Conservation (phyloP, 2,113 vertebrate genomes). For the Bambusicola thoracicus region DNA sequence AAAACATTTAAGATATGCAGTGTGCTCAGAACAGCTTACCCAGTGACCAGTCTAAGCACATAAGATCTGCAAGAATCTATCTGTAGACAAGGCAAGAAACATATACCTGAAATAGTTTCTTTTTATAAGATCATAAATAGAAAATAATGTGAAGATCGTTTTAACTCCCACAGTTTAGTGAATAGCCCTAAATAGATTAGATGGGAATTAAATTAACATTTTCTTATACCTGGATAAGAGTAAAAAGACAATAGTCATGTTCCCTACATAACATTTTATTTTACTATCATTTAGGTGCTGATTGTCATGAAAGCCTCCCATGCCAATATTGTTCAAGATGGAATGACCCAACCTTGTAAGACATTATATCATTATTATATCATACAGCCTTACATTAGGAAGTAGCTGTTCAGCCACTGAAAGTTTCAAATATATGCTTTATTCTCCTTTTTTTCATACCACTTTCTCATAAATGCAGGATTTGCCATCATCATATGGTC, state of each 20-base stretch:
- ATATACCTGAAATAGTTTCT: not conserved
- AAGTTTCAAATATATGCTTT: not conserved
- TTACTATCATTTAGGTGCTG: not conserved
- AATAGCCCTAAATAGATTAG: not conserved
- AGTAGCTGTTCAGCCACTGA: not conserved
- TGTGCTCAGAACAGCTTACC: not conserved
- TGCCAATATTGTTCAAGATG: not conserved
- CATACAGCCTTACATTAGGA: not conserved
- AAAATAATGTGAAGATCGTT: not conserved
- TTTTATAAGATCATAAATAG: not conserved
- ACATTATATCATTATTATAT: no score
- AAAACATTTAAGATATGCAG: not conserved
- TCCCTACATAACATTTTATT: not conserved
- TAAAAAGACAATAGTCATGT: rapidly evolving
- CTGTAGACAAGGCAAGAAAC: not conserved
- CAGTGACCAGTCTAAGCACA: not conserved
- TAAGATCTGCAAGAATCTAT: not conserved
- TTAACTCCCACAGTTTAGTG: not conserved
- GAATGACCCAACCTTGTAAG: not conserved
- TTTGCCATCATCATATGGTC: rapidly evolving
- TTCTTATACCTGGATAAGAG: not conserved
- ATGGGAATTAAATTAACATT: not conserved
- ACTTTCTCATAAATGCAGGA: no score
- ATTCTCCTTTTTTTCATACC: not conserved
- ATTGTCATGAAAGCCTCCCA: not conserved